Evolutionary conservation across 2,797 vertebrate genomes (phyloP), one percentile per base, ranked within the genome.

Genomic region (Silurus lanzhouensis): DNA sequence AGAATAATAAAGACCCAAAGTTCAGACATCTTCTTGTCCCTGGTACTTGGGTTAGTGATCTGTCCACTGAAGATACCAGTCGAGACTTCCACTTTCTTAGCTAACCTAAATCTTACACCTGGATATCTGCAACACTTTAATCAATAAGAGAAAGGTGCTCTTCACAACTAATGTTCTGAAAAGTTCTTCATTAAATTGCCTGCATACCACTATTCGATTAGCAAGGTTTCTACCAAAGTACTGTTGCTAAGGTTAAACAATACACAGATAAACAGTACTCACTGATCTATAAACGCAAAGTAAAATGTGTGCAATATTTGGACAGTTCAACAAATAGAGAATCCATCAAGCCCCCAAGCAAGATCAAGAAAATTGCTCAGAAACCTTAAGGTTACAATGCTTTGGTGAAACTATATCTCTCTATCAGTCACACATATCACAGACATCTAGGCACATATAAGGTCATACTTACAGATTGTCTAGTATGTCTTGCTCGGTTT

Each of bases 391-490:
- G 20, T 38, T 27, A 25, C 14, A 77, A 12, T 22, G 27, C 19
- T 44, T 67, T 31, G 6, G 17, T 4, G 2, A 57, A 81, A 81
- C 61, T 57, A 6, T 68, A n/a, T 3, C 8, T 68, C 64, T 71
- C 72, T 57, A 61, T 71, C 64, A 76, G 5, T 27, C 60, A 74
- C 31, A 72, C 44, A 83, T 0, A 22, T 55, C n/a, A 80, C 78
- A 70, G 58, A 66, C 4, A 46, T 70, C 57, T 38, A 66, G 20
- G 71, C 5, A 72, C 0, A n/a, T 46, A 79, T 20, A 81, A 67
- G 84, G 75, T 77, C 31, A 64, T 27, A 91, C 91, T 92, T 68
- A 92, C 91, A 20, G 67, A 83, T 78, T 63, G 46, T 84, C 77
- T 52, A 72, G 82, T 25, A 78, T 19, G 31, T 75, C 61, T 67